Conservation (phyloP, 2,113 vertebrate species). For the Leucosticte australis region DNA sequence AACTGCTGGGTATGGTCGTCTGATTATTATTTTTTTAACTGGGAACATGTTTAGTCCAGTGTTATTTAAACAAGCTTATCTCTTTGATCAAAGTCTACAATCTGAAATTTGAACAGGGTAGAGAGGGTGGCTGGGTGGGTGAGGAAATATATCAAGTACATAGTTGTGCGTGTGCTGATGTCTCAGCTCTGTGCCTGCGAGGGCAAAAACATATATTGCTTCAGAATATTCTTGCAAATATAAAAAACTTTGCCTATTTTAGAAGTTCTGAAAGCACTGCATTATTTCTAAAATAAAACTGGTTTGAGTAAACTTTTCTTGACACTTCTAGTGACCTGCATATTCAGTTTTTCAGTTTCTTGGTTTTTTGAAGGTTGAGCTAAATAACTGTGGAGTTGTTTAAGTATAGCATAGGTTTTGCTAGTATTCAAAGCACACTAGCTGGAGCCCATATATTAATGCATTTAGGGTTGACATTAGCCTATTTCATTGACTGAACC, state of each 20-base stretch:
- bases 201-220: neutral
- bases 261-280: slow-evolving; percentile 17
- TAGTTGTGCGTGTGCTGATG: neutral
- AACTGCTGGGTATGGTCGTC: slow-evolving; percentile 68
- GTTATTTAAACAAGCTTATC: slow-evolving; percentile 73
- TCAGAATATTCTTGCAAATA: slow-evolving; percentile 7
- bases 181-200: neutral
- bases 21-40: slow-evolving; percentile 56
- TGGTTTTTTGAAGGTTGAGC: neutral
- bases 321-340: slow-evolving; percentile 19
- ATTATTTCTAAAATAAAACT: slow-evolving; percentile 1
- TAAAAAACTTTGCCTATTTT: neutral
- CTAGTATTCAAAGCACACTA: neutral
- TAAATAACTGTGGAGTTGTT: neutral
- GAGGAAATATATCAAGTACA: slow-evolving; percentile 31
- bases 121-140: slow-evolving; percentile 15
- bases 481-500: neutral
- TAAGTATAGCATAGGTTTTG: neutral
- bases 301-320: slow-evolving; percentile 38
- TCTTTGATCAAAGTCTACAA: slow-evolving; percentile 67
- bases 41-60: slow-evolving; percentile 52
- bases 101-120: slow-evolving; percentile 60
- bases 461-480: neutral
- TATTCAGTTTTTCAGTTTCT: neutral
- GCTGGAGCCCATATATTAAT: neutral